A percentile compares a stretch with the other conserved stretches of the same genome.
Evolutionary conservation across 2,113 vertebrate genomes (phyloP).

Genomic region (Phoenicopterus ruber): DNA sequence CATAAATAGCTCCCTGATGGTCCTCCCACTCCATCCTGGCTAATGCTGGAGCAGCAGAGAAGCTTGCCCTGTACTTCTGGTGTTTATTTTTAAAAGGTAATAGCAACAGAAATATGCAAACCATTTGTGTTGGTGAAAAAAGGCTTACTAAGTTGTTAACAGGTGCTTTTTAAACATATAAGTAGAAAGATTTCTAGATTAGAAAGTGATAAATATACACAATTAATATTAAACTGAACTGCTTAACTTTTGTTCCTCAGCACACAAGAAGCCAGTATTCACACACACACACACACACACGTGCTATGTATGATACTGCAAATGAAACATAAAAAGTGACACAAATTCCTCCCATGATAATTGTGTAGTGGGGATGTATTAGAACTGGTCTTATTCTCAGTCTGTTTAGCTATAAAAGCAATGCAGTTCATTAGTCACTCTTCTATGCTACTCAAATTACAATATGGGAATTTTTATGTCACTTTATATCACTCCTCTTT

Average conservation of each 20-base stretch:
- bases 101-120: not conserved
- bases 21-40: not conserved
- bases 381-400: not conserved
- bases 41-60: not conserved
- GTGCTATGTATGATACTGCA: not conserved
- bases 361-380: not conserved
- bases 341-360: not conserved
- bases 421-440: not conserved
- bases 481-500: not conserved
- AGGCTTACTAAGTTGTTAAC: not conserved
- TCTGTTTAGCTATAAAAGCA: slow-evolving; percentile 1
- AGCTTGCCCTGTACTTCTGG: not conserved
- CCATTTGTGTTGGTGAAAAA: not conserved
- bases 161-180: not conserved
- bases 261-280: not conserved
- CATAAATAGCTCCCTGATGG: not conserved
- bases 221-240: not conserved
- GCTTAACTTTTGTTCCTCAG: not conserved
- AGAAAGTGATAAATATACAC: not conserved
- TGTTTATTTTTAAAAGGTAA: not conserved
- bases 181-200: not conserved
- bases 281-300: not conserved
- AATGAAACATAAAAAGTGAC: not conserved
- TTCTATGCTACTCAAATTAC: not conserved
- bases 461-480: not conserved